These are phyloP conservation scores for Apamea crenata DNA, from an alignment of 2,888 invertebrate species.

Conservation along the genomic window DNA sequence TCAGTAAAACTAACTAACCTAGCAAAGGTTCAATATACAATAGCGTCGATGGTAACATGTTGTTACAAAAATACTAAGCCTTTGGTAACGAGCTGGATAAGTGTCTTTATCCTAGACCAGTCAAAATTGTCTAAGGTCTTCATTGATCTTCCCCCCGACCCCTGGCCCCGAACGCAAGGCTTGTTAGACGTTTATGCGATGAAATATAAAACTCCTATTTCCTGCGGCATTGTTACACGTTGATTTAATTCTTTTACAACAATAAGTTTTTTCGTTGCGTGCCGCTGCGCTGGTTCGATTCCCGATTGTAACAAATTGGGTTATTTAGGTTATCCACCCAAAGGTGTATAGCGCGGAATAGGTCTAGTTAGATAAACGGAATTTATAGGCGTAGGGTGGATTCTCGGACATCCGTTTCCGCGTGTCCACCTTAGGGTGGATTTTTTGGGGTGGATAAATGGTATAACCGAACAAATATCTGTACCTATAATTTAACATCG, in stretches of 20 bases:
- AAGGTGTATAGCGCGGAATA: too few relatives aligned
- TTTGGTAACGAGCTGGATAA: not conserved
- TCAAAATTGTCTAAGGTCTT: not conserved
- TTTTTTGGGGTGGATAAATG: too few relatives aligned
- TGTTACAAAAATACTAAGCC: not conserved
- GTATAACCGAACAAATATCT: not conserved
- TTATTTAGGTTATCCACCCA: too few relatives aligned
- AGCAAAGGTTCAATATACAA: not conserved
- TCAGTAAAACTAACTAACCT: too few relatives aligned
- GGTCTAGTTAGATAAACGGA: too few relatives aligned
- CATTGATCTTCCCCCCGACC: not conserved
- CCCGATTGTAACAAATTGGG: not conserved
- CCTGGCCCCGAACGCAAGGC: not conserved
- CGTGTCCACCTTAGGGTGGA: too few relatives aligned
- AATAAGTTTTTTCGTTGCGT: not conserved
- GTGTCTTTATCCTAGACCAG: not conserved
- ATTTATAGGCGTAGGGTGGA: too few relatives aligned
- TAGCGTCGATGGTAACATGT: not conserved
- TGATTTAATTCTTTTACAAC: not conserved
- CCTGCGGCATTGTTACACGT: not conserved
- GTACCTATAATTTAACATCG: not conserved
- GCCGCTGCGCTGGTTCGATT: not conserved
- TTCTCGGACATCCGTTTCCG: too few relatives aligned
- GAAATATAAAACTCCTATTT: not conserved
- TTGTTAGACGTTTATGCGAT: not conserved